Evolutionary conservation across 2,888 invertebrate genomes (phyloP), one percentile per base, ranked within the genome.

Genomic region (Meteorus colon): DNA sequence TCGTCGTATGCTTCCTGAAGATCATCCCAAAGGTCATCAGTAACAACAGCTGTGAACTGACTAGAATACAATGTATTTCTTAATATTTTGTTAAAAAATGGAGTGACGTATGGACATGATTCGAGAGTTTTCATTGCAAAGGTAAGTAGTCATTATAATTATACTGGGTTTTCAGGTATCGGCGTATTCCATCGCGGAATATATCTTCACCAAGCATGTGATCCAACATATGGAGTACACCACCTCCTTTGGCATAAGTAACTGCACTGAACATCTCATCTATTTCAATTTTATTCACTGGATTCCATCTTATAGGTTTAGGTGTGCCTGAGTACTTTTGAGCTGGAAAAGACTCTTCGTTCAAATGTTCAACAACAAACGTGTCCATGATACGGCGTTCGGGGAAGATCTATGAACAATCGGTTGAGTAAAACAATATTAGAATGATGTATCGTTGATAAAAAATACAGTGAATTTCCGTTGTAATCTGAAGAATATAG

Each of bases 171-270:
- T 77, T 85, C 1, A 92, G 82, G 83, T 91, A 92, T 71, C 86
- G 87, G 41, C 87, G 83, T 0, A 92, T 86, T 14, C 94, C 94
- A 48, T 88, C 87, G 76, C 91, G 91, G 88, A 95, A 94, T 5
- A 91, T 89, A 51, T 90, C 90, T 76, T 93, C 92, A 1, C 81
- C 76, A 4, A 92, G 84, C 82, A 91, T 90, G 80, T 92, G 91
- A 73, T 91, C 90, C 86, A 92, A 89, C 92, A 92, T 92, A 31
- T 92, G 90, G 69, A 92, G 90, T 27, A 92, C 91, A 71, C 92
- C 90, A 16, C 82, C 65, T 92, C 93, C 93, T 89, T 93, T 93
- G 78, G 91, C 90, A 80, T 93, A 93, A 70, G 92, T 91, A 0
- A 92, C 91, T 24, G 90, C 89, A 80, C 92, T 92, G 84, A 93